Base-by-base conservation (phyloP, 2,797 vertebrate species). In the Muscicapa comitata region DNA sequence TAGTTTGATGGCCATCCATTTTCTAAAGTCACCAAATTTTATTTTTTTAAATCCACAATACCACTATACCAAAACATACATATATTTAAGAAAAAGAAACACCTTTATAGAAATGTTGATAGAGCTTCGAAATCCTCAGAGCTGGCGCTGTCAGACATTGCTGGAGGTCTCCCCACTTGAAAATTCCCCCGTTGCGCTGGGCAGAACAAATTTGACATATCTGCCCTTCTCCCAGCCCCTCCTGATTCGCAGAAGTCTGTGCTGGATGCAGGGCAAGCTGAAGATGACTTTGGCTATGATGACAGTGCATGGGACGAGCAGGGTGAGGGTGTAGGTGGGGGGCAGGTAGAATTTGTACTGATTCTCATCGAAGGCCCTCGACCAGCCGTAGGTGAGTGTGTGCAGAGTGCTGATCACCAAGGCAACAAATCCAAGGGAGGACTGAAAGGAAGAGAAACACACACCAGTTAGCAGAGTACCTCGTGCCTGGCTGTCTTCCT, bases 311-410 rank as follows among this genome's bases (percentile, higher is more conserved):
- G 99, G 99, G 62, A 99, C 97, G 7, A 98, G 92, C 78, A 99
- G 97, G 0, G 98, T 98, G 94, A 99, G 97, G 6, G 98, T 96
- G 94, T 98, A 99, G 50, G 98, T 98, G 0, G 99, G 99, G 2
- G 99, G 99, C 86, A 99, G 97, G 97, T 98, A 98, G 95, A 99
- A 99, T 26, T 97, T 98, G 96, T 99, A 99, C 42, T 96, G 94
- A 17, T 58, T 94, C 28, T 98, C 95, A 29, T 98, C 97, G 3
- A 99, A 99, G 54, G 98, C 98, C 3, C 98, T 97, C 13, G 98
- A 97, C 99, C 99, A 99, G 74, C 98, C 98, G 0, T 98, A 99
- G 2, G 98, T 98, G 25, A 99, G 98, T 0, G 98, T 98, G 97
- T 99, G 99, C 86, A 98, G 95, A 6, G 98, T 97, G 95, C 98